Evolutionary conservation across 2,888 invertebrate genomes (phyloP), one percentile per base, ranked within the genome.

Genomic region (Euphydryas editha): DNA sequence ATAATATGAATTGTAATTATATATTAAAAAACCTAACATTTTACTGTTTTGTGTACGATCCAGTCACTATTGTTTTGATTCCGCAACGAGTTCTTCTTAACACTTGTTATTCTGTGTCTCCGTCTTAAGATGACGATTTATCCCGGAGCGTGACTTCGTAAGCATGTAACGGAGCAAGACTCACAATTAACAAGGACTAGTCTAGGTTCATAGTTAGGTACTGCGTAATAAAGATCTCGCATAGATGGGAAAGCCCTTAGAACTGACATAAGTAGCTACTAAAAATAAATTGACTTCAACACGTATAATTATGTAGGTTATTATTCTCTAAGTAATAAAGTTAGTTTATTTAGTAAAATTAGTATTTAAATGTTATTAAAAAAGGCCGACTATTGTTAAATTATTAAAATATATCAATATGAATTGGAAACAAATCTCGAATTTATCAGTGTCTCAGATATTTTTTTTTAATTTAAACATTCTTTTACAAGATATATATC

Each of bases 141-240:
- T 72, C 66, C 67, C 62, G 70, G 73, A 59, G 68, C 68, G 68
- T 69, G 68, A 69, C 74, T 74, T 55, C 71, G 75, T 73, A 78
- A 79, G 73, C 76, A 59, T 65, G 71, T 86, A 87, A 87, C 86
- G 84, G 86, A 24, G 17, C 80, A 77, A 71, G 80, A 70, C 73
- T 73, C 61, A 82, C 82, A 83, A 84, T 86, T 85, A 84, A 84
- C 84, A 80, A 79, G 83, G 58, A 68, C 70, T 56, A 64, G 60
- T 51, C 68, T 65, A 59, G 65, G 36, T 49, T 36, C 57, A 59
- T 62, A 56, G 47, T 57, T 44, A 54, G 62, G 39, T 49, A 39
- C 20, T 56, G 42, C 21, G 44, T 51, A 44, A 51, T 60, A 63
- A 54, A 54, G 30, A 54, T 36, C 54, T 54, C 17, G 10, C 54